phyloP scores from a whole-genome alignment of 1,140 invertebrate species.

The Drosophila kurseongensis region DNA sequence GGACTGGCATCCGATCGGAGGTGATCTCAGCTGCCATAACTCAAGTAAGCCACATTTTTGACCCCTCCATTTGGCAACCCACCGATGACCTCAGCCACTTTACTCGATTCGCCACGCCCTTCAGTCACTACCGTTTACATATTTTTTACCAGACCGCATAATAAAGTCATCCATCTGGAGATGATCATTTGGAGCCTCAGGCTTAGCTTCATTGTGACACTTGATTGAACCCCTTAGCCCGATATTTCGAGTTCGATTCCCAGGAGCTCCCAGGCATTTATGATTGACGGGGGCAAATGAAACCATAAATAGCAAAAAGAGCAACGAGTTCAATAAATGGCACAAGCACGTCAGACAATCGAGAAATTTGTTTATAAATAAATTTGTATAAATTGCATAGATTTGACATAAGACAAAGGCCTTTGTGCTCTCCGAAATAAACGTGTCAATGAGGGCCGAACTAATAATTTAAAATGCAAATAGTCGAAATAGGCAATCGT shows the following conservation, averaged over 20 bases:
- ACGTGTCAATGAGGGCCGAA: constrained; percentile 72
- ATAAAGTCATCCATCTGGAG: constrained; percentile 58
- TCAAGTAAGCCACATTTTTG: constrained; percentile 20
- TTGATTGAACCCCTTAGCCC: constrained; percentile 32
- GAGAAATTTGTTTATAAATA: constrained; percentile 67
- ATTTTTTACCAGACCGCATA: constrained; percentile 33
- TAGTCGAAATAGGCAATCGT: constrained; percentile 63
- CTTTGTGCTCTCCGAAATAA: constrained; percentile 67
- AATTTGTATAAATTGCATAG: constrained; percentile 58
- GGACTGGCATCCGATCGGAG: constrained; percentile 15
- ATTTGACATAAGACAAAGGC: constrained; percentile 67
- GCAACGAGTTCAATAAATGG: constrained; percentile 50
- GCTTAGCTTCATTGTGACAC: constrained; percentile 59
- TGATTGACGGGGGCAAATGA: constrained; percentile 67
- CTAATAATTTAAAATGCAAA: constrained; percentile 81
- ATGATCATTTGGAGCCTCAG: constrained; percentile 30
- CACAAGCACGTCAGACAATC: constrained; percentile 58
- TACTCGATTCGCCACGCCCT: constrained; percentile 40
- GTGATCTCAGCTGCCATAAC: constrained; percentile 14
- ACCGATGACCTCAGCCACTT: constrained; percentile 25
- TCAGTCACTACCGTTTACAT: constrained; percentile 35
- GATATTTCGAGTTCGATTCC: constrained; percentile 12
- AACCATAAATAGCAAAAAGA: constrained; percentile 63
- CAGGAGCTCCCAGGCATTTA: constrained; percentile 52
- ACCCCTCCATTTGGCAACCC: constrained; percentile 35